phyloP scores from a whole-genome alignment of 2,888 invertebrate species.

The Acanthosepion pharaonis region DNA sequence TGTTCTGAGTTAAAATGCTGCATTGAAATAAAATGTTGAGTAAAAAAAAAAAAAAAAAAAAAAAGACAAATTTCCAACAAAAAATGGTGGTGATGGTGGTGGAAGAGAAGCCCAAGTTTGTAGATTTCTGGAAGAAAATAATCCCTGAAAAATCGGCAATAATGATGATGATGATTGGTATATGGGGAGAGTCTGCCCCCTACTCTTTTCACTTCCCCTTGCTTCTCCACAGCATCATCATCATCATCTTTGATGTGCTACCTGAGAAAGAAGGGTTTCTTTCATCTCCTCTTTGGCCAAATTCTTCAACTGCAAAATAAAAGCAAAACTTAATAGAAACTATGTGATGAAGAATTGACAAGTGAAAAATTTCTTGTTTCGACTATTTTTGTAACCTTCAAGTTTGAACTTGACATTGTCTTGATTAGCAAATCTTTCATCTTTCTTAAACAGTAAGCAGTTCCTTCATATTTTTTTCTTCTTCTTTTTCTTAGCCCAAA shows the following conservation, averaged over 20 bases:
- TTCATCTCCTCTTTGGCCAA: background rate
- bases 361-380: background rate
- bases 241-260: background rate
- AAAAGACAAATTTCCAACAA: background rate
- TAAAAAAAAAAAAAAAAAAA: background rate
- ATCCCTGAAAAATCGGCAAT: too few relatives aligned
- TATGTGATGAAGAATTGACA: too few relatives aligned
- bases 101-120: background rate
- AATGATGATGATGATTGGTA: background rate
- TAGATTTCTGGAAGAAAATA: background rate
- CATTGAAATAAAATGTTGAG: background rate
- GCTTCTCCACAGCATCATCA: background rate
- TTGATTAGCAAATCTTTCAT: background rate
- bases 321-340: background rate
- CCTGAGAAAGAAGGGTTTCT: background rate
- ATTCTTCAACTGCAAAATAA: background rate
- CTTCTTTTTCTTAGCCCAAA: background rate
- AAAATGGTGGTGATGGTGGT: background rate
- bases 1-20: background rate
- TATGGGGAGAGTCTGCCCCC: background rate
- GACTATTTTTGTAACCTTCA: background rate
- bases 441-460: too few relatives aligned
- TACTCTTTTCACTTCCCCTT: background rate
- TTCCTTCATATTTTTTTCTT: background rate
- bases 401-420: background rate